phyloP scores from a whole-genome alignment of 2,888 invertebrate species.

The Cephalotes varians region DNA sequence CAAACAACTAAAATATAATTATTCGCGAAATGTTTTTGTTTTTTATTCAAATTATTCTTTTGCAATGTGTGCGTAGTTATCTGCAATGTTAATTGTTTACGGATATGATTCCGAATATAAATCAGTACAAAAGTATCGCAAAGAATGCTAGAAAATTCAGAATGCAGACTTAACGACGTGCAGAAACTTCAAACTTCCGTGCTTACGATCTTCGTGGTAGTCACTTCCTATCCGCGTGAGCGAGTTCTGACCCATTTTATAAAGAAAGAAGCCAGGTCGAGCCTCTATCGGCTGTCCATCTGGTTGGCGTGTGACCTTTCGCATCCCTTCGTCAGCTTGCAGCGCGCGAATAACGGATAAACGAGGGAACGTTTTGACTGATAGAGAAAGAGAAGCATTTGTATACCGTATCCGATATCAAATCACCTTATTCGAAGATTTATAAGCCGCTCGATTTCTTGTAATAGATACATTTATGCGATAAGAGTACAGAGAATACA shows the following conservation, averaged over 20 bases:
- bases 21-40: not conserved
- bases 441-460: not conserved
- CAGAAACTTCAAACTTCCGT: conserved; percentile 57
- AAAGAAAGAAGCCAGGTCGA: conserved; percentile 78
- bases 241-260: conserved; percentile 77
- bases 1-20: not conserved
- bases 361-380: conserved; percentile 51
- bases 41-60: not conserved
- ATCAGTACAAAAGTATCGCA: not conserved
- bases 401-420: conserved; percentile 37
- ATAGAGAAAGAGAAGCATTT: conserved; percentile 37
- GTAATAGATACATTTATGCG: not conserved
- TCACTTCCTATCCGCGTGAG: conserved; percentile 74
- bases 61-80: not conserved
- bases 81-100: not conserved
- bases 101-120: not conserved
- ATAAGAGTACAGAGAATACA: not conserved
- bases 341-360: conserved; percentile 65
- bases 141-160: not conserved
- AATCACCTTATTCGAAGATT: conserved; percentile 48
- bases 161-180: not conserved
- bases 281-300: conserved; percentile 81
- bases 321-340: conserved; percentile 70
- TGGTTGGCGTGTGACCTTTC: conserved; percentile 82
- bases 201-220: conserved; percentile 57